Evolutionary conservation across 2,888 invertebrate species (phyloP), one percentile per base, ranked within the genome.

Genomic region (Meghimatium bilineatum): DNA sequence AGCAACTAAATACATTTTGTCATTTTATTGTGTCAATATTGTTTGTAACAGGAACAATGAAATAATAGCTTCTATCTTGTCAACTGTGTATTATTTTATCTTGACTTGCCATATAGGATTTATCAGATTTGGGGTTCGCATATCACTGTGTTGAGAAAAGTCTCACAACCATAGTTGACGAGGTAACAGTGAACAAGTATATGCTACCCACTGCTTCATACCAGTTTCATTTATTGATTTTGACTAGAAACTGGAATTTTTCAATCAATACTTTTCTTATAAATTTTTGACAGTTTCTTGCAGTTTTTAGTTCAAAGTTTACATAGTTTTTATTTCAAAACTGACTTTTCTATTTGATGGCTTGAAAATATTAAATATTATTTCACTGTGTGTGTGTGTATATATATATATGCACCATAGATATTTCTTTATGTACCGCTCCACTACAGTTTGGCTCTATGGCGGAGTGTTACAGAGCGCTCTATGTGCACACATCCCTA

Each of bases 101-200:
- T 77, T 72, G 63, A 71, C 78, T 56, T 56, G 63, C 76, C 78
- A 29, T 36, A 32, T 84, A 86, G 86, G 86, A 86, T 74, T 84
- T 86, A 71, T 85, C 86, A 75, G 86, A 86, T 86, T 85, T 86
- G 85, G 85, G 85, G 56, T 86, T 86, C 84, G 86, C 86, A 63
- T 86, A 86, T 84, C 85, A 81, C 38, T 86, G 86, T 85, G 86
- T 86, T 82, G 86, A 86, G 76, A 85, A 86, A 86, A 85, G 85
- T 72, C 86, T 86, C 38, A 84, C 84, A 44, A 75, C 72, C 66
- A 86, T 86, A 72, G 86, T 86, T 75, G 86, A 86, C 60, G 86
- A 86, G 86, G 86, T 86, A 86, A 83, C 44, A 29, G n/a, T 60
- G 23, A 0, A 49, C 12, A 63, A 49, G 72, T 36, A 34, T 66